Conservation (phyloP, 2,797 vertebrate species). For the Acropternis orthonyx region DNA sequence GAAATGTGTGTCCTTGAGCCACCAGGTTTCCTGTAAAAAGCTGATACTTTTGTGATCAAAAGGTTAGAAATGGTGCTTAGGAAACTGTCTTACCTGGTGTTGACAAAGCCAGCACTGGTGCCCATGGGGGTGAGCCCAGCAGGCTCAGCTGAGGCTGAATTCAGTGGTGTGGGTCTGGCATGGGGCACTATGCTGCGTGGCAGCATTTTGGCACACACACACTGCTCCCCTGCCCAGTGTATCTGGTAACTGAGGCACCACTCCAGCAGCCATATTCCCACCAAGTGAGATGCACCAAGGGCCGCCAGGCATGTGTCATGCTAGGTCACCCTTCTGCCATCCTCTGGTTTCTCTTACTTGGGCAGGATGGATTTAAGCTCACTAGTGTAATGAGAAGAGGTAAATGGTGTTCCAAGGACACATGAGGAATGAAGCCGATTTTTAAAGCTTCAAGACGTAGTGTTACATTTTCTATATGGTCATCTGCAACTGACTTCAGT, state of each 20-base stretch:
- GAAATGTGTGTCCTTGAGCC: accelerated
- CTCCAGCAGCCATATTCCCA: accelerated
- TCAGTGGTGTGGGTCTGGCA: neutral
- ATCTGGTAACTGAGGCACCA: accelerated
- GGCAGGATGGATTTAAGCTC: neutral
- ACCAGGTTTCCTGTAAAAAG: neutral
- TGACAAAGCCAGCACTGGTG: accelerated
- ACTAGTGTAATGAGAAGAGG: neutral
- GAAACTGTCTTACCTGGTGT: neutral
- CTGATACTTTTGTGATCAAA: neutral
- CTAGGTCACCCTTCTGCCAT: accelerated
- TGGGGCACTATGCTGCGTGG: neutral
- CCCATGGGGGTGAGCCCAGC: accelerated
- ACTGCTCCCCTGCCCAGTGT: accelerated
- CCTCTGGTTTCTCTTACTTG: neutral
- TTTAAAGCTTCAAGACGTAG: neutral
- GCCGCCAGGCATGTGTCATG: accelerated
- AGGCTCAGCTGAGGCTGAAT: accelerated
- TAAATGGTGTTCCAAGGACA: neutral
- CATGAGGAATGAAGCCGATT: neutral
- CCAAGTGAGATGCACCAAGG: accelerated
- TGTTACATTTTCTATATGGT: neutral
- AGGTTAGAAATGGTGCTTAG: neutral
- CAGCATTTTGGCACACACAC: accelerated
- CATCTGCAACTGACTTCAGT: neutral